These are phyloP conservation scores for Dendrolimus pini DNA, from an alignment of 2,888 invertebrate genomes.

Conservation along the genomic window DNA sequence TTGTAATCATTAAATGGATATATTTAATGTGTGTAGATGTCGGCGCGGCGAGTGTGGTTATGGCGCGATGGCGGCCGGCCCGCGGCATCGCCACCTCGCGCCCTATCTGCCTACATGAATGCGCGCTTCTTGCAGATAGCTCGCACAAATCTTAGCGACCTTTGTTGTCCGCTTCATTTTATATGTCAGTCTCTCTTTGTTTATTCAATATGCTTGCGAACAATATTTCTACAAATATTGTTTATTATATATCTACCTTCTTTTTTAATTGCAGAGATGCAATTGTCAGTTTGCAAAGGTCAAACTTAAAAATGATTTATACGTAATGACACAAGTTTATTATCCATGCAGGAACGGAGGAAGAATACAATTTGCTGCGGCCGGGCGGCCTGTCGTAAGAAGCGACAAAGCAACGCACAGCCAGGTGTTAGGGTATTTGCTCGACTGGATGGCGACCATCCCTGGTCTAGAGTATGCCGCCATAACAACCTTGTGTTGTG, in stretches of 20 bases:
- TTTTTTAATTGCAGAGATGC: too few relatives aligned
- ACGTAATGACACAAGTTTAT: too few relatives aligned
- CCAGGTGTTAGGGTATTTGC: too few relatives aligned
- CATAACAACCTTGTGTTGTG: too few relatives aligned
- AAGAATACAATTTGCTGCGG: too few relatives aligned
- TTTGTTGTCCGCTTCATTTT: conserved; percentile 52
- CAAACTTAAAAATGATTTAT: too few relatives aligned
- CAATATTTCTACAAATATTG: conserved; percentile 2
- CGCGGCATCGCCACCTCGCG: conserved; percentile 14
- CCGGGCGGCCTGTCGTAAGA: too few relatives aligned
- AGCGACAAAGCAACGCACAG: too few relatives aligned
- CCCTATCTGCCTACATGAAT: conserved; percentile 67
- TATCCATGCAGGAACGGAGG: too few relatives aligned
- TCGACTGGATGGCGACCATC: too few relatives aligned
- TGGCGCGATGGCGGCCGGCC: conserved; percentile 25
- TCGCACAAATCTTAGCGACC: conserved; percentile 54
- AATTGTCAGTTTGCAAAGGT: too few relatives aligned
- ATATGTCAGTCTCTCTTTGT: conserved; percentile 33
- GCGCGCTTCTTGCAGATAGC: conserved; percentile 62
- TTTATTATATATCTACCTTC: background rate
- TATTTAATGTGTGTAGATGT: conserved; percentile 69
- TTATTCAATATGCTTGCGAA: conserved; percentile 8
- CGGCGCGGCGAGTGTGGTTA: conserved; percentile 26
- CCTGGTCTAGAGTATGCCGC: too few relatives aligned
- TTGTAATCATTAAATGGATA: conserved; percentile 74